Evolutionary conservation across 2,888 invertebrate genomes (phyloP), one percentile per base, ranked within the genome.

Genomic region (Apotomis capreana): DNA sequence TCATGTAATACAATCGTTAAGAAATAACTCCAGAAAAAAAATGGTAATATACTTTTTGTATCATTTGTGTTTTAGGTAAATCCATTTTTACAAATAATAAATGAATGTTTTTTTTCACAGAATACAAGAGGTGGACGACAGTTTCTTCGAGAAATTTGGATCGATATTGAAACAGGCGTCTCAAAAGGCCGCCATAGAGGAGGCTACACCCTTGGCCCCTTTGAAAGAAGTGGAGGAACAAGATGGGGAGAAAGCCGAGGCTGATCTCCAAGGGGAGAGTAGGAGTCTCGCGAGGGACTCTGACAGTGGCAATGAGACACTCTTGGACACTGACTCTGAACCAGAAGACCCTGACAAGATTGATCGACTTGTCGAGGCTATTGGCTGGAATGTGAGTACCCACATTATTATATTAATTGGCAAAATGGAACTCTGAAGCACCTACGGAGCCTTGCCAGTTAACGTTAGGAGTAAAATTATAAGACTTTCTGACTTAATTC

Each of bases 81-180:
- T 15, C 5, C 15, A 63, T 10, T 36, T 65, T 4, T 57, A 8
- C 12, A 37, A 6, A 9, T 10, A 57, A 36, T 68, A 15, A 54
- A 3, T 61, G 6, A 57, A 12, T 37, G 0, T 3, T 80, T 83
- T 81, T 82, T 94, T 94, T 64, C 92, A 57, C 65, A 96, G 96
- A 91, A 94, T 97, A 76, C 97, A 97, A 91, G 96, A 97, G 90
- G 94, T 96, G 15, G 97, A 97, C 86, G 96, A 96, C 78, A 96
- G 97, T 64, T 97, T 97, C 88, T 97, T 97, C 84, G 97, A 97
- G 86, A 96, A 96, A 82, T 96, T 97, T 80, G 97, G 97, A 0
- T 95, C 96, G 0, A 91, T 97, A 64, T 88, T 97, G 69, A 94
- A 95, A 68, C 95, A 96, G 83, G 93, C 91, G 0, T 94, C 94